Percentiles rank a stretch among this genome's conserved stretches.
These are phyloP conservation scores for Xiphias gladius DNA, from an alignment of 2,113 vertebrate species.

Conservation along the genomic window DNA sequence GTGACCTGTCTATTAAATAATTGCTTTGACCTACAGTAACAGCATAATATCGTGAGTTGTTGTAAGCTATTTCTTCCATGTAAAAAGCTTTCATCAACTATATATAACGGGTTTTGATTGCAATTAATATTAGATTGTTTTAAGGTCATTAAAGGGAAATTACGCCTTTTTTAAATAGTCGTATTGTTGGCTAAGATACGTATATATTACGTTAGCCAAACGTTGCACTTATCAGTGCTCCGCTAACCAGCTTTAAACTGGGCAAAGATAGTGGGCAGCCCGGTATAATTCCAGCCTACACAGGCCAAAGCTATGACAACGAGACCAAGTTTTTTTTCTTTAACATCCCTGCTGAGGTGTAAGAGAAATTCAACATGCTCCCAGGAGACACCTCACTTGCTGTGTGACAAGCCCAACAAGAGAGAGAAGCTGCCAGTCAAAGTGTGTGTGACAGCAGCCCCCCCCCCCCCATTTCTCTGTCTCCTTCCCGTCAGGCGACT, in stretches of 20 bases:
- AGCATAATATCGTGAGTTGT: no score
- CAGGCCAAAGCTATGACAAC: background rate
- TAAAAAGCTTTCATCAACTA: no score
- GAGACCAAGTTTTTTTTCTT: background rate
- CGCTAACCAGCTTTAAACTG: background rate
- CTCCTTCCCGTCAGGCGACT: constrained; percentile 67
- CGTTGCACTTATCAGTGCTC: background rate
- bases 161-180: background rate
- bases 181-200: background rate
- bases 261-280: background rate
- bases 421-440: constrained; percentile 50
- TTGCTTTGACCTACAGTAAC: no score
- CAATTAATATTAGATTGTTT: background rate
- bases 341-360: constrained; percentile 4
- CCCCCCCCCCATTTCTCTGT: constrained; percentile 38
- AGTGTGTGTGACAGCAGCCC: constrained; percentile 24
- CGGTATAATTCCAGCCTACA: background rate
- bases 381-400: background rate
- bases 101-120: background rate
- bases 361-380: background rate
- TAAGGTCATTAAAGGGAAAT: background rate
- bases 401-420: constrained; percentile 1
- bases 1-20: no score
- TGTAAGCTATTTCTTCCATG: no score
- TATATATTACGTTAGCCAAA: background rate